Evolutionary conservation across 1,140 invertebrate species (phyloP), one percentile per base, ranked within the genome.

Genomic region (Theocolax elegans): DNA sequence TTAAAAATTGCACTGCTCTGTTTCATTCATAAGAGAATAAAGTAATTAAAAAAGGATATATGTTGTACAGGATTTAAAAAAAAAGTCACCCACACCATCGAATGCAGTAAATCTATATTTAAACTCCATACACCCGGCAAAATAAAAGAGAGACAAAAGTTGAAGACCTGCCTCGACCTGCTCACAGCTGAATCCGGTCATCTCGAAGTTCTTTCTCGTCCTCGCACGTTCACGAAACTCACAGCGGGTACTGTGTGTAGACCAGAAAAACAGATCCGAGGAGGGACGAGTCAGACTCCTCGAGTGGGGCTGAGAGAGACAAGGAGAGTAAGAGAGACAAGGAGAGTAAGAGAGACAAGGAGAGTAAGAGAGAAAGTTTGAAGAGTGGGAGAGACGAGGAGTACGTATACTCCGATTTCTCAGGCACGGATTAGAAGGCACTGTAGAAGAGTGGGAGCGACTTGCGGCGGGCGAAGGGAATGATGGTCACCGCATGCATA

Each of bases 91-190:
- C 46, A 15, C 49, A 17, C 31, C 44, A 27, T 12, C n/a, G 3
- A 23, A 58, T 23, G 31, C 35, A 44, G 19, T 54, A 65, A 35
- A 23, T 21, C 9, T 66, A 67, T 58, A 59, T 67, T 59, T 59
- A 38, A n/a, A n/a, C 44, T 27, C 51, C 42, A n/a, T 46, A 48
- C 67, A 35, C 51, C 51, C 42, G 13, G 15, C 3, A 15, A 15
- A n/a, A 35, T 6, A 40, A 67, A 60, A 48, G 40, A 8, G 9
- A 53, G 19, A 27, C 42, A 51, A 60, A 62, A 40, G 58, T 38
- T 60, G 40, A 44, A 63, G 59, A 63, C 59, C 59, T 70, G 67
- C 48, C 21, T 63, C 53, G 49, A 70, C 59, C 59, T 70, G 59
- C n/a, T n/a, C n/a, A n/a, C 25, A 27, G 19, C 21, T 19, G 17